Evolutionary conservation across 2,113 vertebrate species (phyloP).

Genomic region (Meriones unguiculatus): DNA sequence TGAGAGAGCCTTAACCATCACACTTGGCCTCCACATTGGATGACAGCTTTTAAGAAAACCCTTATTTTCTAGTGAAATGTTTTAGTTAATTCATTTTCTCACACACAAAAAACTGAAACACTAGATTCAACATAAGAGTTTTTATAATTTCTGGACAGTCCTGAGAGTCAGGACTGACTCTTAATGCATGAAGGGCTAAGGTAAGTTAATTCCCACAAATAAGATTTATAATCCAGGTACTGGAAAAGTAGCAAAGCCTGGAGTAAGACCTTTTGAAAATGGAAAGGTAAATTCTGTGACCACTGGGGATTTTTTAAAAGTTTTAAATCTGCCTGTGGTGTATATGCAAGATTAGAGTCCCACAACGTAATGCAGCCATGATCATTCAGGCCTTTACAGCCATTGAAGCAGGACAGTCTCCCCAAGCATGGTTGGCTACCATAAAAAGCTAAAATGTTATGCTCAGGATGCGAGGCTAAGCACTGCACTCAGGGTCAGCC

Average conservation of each 20-base stretch:
- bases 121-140: slow-evolving; percentile 28
- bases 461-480: too few relatives aligned
- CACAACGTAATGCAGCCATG: too few relatives aligned
- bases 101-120: neutral
- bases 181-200: neutral
- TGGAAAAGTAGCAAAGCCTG: neutral
- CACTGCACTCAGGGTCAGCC: too few relatives aligned
- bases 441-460: too few relatives aligned
- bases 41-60: neutral
- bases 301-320: neutral
- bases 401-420: too few relatives aligned
- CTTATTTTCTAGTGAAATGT: slow-evolving; percentile 2
- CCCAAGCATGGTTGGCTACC: too few relatives aligned
- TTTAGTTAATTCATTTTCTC: neutral
- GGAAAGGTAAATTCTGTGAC: neutral
- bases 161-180: neutral
- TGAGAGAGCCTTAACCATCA: neutral
- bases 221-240: neutral
- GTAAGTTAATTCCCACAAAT: neutral
- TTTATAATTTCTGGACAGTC: neutral
- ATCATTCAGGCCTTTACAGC: too few relatives aligned
- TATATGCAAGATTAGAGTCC: too few relatives aligned
- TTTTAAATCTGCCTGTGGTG: too few relatives aligned
- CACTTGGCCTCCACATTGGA: neutral
- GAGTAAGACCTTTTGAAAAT: neutral